Percentiles rank a stretch among this genome's conserved stretches.
Evolutionary conservation across 2,888 invertebrate species (phyloP).

Genomic region (Lasioglossum figueresi): DNA sequence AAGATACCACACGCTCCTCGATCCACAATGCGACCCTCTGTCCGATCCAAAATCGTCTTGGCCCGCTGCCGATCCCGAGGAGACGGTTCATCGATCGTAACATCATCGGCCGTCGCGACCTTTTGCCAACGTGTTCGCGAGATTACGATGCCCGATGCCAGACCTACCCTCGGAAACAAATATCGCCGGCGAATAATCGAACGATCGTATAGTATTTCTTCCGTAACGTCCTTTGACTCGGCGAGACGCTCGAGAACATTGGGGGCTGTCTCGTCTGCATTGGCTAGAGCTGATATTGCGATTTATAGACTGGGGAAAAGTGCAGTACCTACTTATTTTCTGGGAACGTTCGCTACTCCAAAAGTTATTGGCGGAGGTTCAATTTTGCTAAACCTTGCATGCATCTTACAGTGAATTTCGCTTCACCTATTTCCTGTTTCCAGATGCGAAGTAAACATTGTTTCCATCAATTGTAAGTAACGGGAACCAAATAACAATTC

Average conservation of each 20-base stretch:
- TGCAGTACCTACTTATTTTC: neutral
- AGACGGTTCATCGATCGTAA: constrained; percentile 58
- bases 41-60: constrained; percentile 70
- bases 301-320: neutral
- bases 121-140: constrained; percentile 6
- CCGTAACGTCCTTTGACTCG: constrained; percentile 6
- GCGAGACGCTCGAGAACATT: neutral
- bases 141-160: constrained; percentile 27
- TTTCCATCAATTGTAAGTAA: too few relatives aligned
- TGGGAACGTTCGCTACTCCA: neutral
- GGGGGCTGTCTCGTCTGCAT: neutral
- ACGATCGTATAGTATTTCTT: neutral
- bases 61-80: constrained; percentile 66
- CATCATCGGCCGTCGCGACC: constrained; percentile 10
- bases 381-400: neutral
- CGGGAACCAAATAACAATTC: too few relatives aligned
- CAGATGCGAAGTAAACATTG: too few relatives aligned
- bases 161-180: neutral
- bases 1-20: constrained; percentile 46
- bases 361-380: neutral
- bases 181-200: constrained; percentile 9
- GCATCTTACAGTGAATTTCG: neutral
- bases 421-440: neutral
- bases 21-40: constrained; percentile 67
- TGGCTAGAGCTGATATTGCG: neutral